Base-by-base conservation (phyloP, 2,888 invertebrate species). In the Rhagonycha lutea region DNA sequence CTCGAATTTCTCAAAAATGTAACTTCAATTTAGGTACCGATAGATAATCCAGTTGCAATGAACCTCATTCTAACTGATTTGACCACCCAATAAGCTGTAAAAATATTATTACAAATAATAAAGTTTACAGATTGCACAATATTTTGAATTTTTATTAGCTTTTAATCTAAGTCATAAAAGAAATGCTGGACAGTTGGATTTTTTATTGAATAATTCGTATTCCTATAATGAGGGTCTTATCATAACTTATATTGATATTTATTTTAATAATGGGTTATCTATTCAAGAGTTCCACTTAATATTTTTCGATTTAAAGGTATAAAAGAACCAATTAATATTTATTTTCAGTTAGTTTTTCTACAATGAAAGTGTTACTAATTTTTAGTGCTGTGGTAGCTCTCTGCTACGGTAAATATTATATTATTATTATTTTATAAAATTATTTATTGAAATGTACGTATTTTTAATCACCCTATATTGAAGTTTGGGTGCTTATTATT, bases 41-140 rank as follows among this genome's bases (percentile, higher is more conserved):
- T 62, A 12, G 69, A 70, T 61, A 74, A 70, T 14, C 76, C 75
- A 18, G 23, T 24, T 10, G 71, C 70, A 24, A 65, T 65, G 63
- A 24, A 24, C 12, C 3, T 26, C 23, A 65, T 65, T 65, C 23
- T 65, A 24, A 26, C 2, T n/a, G 24, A 65, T 26, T 4, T 18
- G 14, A n/a, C 23, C 0, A 4, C n/a, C 1, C n/a, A 5, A 24
- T 23, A 18, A 18, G 18, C 18, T 24, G n/a, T 24, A 24, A 65
- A 28, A 47, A 47, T 4, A 26, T 47, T n/a, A 47, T n/a, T 47
- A n/a, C 1, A n/a, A n/a, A 7, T 7, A 47, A n/a, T 47, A 47
- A 47, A 47, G n/a, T 47, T n/a, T 47, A 47, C n/a, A 1, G 12
- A 2, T 7, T n/a, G 7, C 47, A n/a, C n/a, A 47, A n/a, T 47